These are phyloP conservation scores for Hemibagrus wyckioides DNA, from an alignment of 2,113 vertebrate species.

Conservation along the genomic window DNA sequence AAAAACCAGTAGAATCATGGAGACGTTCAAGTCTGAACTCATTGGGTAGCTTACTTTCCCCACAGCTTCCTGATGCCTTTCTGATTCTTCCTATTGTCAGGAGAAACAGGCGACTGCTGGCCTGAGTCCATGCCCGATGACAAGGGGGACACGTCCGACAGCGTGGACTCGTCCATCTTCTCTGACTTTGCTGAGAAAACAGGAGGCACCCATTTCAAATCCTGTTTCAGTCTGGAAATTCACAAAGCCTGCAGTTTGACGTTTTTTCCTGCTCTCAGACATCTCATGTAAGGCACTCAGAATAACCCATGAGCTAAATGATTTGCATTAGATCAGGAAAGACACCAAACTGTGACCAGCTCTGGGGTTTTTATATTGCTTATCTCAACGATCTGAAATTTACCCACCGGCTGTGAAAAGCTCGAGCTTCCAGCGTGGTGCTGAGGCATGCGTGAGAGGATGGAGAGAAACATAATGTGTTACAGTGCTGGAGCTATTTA, in stretches of 20 bases:
- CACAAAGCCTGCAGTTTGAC: not conserved
- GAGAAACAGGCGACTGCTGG: slow-evolving; percentile 82
- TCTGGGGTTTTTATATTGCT: not conserved
- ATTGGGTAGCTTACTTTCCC: slow-evolving; percentile 86
- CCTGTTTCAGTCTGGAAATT: not conserved
- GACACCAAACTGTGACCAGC: slow-evolving; percentile 15
- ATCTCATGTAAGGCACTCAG: not conserved
- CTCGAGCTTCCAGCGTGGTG: slow-evolving; percentile 69
- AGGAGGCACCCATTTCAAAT: slow-evolving; percentile 10
- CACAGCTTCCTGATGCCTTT: slow-evolving; percentile 94
- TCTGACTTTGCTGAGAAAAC: slow-evolving; percentile 78
- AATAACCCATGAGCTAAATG: not conserved
- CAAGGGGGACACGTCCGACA: slow-evolving; percentile 81
- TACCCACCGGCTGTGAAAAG: slow-evolving; percentile 71
- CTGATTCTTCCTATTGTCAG: slow-evolving; percentile 85
- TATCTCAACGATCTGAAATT: slow-evolving; percentile 3
- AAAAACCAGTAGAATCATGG: not conserved
- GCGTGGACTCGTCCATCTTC: slow-evolving; percentile 69
- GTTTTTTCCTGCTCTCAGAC: not conserved
- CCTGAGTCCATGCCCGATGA: slow-evolving; percentile 84
- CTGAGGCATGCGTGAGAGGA: slow-evolving; percentile 60
- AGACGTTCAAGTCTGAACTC: not conserved
- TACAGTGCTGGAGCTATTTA: slow-evolving; percentile 22
- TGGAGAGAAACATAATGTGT: slow-evolving; percentile 38
- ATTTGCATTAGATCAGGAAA: not conserved